These are phyloP conservation scores for Hylia prasina DNA, from an alignment of 2,113 vertebrate species.

Conservation along the genomic window DNA sequence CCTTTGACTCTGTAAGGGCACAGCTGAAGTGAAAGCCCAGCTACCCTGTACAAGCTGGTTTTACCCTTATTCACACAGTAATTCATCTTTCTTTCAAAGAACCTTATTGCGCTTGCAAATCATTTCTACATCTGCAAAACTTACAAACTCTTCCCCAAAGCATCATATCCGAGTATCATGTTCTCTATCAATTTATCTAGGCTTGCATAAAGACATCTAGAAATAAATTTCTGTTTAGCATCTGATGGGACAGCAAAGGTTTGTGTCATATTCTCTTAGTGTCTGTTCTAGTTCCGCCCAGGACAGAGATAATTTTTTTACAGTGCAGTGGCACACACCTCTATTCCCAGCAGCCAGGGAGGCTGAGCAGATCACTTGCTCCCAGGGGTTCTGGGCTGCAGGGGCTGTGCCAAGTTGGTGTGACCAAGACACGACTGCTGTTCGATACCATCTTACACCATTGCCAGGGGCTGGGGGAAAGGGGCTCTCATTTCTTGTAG, in stretches of 20 bases:
- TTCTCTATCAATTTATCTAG: background rate
- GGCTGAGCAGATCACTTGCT: background rate
- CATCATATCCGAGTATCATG: accelerated
- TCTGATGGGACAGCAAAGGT: background rate
- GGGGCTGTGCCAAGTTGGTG: background rate
- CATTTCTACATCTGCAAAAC: background rate
- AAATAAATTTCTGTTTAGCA: background rate
- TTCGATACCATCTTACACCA: accelerated
- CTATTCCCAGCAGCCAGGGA: background rate
- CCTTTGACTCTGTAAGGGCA: background rate
- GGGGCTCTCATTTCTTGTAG: background rate
- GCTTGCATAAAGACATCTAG: background rate
- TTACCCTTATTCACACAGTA: background rate
- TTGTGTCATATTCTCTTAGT: background rate
- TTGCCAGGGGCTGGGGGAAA: background rate
- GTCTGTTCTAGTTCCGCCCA: accelerated
- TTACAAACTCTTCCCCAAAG: background rate
- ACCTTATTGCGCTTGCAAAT: background rate
- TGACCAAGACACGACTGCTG: background rate
- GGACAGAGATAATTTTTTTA: background rate
- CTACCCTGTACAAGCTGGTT: background rate
- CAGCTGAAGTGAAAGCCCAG: background rate
- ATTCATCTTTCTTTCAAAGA: background rate
- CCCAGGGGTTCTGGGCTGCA: background rate
- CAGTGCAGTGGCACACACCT: too few species aligned